Evolutionary conservation across 64 coral and sea anemone genomes (phyloP).

Genomic region (Catalaphyllia jardinei): DNA sequence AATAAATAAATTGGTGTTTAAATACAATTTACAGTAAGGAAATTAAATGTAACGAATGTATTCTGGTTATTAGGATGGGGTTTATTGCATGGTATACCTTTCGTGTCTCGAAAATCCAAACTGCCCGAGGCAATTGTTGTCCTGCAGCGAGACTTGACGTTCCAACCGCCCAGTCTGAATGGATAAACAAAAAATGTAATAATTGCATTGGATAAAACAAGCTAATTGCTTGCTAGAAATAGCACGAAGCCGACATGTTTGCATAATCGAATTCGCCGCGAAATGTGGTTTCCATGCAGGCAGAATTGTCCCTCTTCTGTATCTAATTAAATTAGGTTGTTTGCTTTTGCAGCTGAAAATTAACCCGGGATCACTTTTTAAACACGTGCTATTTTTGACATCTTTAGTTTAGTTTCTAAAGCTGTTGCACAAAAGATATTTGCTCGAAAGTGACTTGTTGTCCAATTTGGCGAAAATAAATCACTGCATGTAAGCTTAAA

Average conservation of each 20-base stretch:
- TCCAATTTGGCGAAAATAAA: not conserved
- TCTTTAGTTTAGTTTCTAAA: too few species aligned
- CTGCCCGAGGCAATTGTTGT: not conserved
- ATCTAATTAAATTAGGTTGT: too few species aligned
- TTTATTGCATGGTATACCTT: too few species aligned
- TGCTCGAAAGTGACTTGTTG: not conserved
- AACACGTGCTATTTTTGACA: too few species aligned
- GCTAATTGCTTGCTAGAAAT: not conserved
- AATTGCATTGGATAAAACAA: not conserved
- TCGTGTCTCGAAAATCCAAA: not conserved
- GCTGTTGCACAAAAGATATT: too few species aligned
- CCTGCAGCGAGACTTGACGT: not conserved
- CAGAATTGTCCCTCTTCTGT: too few species aligned
- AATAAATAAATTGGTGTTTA: not conserved
- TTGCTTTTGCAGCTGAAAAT: too few species aligned
- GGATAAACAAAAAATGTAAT: not conserved
- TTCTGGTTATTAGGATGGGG: not conserved
- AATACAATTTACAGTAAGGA: not conserved
- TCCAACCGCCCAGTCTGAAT: not conserved
- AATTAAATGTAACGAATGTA: not conserved
- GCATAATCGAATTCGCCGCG: not conserved
- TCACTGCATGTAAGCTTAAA: not conserved
- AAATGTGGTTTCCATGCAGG: not conserved
- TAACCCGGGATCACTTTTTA: too few species aligned
- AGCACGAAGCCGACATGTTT: not conserved